Conservation (phyloP, 2,888 invertebrate genomes). For the Ptilodon capucinus region DNA sequence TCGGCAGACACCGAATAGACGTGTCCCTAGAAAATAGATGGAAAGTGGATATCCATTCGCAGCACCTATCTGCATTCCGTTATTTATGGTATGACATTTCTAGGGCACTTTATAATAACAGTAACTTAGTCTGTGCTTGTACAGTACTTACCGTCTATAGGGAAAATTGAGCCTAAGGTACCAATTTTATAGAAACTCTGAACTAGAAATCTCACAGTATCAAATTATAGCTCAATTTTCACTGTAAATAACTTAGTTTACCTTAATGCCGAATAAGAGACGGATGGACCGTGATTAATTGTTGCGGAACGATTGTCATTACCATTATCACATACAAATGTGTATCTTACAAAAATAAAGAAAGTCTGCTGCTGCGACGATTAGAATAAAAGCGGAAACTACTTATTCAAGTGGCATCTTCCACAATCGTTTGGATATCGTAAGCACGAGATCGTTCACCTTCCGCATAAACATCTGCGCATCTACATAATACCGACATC, state of each 20-base stretch:
- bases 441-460: neutral
- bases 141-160: slow-evolving; percentile 16
- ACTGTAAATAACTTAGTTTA: slow-evolving; percentile 45
- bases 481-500: neutral
- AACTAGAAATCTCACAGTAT: slow-evolving; percentile 40
- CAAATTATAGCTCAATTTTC: slow-evolving; percentile 51
- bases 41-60: slow-evolving; percentile 9
- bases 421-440: neutral
- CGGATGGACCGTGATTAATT: slow-evolving; percentile 3
- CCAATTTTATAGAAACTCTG: slow-evolving; percentile 64
- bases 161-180: slow-evolving; percentile 43
- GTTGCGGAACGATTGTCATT: neutral
- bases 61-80: slow-evolving; percentile 1
- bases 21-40: slow-evolving; percentile 2
- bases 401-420: neutral
- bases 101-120: slow-evolving; percentile 15
- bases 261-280: slow-evolving; percentile 28
- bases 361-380: slow-evolving; percentile 6
- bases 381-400: neutral
- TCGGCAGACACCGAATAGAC: neutral
- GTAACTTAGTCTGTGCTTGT: slow-evolving; percentile 7
- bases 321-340: neutral
- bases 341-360: neutral
- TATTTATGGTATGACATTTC: slow-evolving; percentile 15
- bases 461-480: neutral